Evolutionary conservation across 2,888 invertebrate genomes (phyloP).

Genomic region (Cheilosia scutellata): DNA sequence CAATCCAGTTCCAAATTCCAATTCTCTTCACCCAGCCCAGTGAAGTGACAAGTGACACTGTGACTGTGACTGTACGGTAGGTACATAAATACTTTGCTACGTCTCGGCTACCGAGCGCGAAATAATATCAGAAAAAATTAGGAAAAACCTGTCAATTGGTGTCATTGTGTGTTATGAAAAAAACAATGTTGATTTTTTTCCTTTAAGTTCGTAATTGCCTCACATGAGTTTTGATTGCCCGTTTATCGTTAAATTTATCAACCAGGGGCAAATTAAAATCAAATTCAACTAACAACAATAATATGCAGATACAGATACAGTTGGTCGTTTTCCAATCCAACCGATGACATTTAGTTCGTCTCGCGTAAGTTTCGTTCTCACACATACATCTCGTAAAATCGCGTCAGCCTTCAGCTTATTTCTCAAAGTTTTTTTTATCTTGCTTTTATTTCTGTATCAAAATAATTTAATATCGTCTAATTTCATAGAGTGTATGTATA

Average conservation of each 20-base stretch:
- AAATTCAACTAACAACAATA: constrained; percentile 31
- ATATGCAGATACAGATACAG: constrained; percentile 2
- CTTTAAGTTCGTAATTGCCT: constrained; percentile 36
- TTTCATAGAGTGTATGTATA: constrained; percentile 5
- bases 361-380: constrained; percentile 51
- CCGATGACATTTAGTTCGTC: constrained; percentile 56
- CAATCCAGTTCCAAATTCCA: no score
- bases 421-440: constrained; percentile 13
- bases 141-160: constrained; percentile 61
- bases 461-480: constrained; percentile 37
- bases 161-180: constrained; percentile 37
- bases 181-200: constrained; percentile 19
- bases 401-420: constrained; percentile 59
- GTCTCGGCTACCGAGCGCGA: constrained; percentile 10
- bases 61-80: no score
- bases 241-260: constrained; percentile 59
- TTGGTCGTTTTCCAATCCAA: constrained; percentile 29
- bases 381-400: constrained; percentile 22
- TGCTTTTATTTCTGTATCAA: constrained; percentile 32
- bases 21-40: not conserved
- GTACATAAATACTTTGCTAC: not conserved
- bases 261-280: constrained; percentile 37
- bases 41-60: no score
- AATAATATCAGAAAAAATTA: constrained; percentile 35
- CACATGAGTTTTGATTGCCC: constrained; percentile 60